These are phyloP conservation scores for Pipra filicauda DNA, from an alignment of 2,113 vertebrate genomes.

Conservation along the genomic window DNA sequence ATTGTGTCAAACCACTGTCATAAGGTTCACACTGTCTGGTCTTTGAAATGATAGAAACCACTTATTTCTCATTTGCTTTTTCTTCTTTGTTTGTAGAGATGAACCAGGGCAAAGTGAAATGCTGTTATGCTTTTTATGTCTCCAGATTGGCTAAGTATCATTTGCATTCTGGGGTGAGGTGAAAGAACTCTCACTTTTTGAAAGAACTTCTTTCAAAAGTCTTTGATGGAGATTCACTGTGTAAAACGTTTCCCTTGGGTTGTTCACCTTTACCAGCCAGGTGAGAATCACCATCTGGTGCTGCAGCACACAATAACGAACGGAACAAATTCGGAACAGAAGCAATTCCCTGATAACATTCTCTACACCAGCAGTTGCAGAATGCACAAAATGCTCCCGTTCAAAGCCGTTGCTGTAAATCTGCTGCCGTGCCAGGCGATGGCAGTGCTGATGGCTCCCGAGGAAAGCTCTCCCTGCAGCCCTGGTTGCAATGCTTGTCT, in stretches of 20 bases:
- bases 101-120: background rate
- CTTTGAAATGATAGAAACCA: background rate
- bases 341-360: fast-evolving
- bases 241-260: background rate
- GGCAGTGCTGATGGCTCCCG: slow-evolving; percentile 18
- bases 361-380: fast-evolving
- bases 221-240: background rate
- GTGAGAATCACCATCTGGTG: background rate
- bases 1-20: background rate
- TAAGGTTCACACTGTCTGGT: fast-evolving
- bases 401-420: background rate
- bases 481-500: background rate
- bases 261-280: background rate
- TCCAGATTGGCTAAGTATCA: background rate
- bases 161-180: background rate
- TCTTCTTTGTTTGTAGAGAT: background rate
- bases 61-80: background rate
- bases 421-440: background rate
- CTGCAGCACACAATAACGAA: background rate
- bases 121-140: background rate
- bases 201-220: background rate
- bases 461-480: background rate
- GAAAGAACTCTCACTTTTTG: too few relatives aligned
- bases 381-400: fast-evolving
- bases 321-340: background rate